Base-by-base conservation (phyloP, 2,888 invertebrate species). In the Anodontia alba region DNA sequence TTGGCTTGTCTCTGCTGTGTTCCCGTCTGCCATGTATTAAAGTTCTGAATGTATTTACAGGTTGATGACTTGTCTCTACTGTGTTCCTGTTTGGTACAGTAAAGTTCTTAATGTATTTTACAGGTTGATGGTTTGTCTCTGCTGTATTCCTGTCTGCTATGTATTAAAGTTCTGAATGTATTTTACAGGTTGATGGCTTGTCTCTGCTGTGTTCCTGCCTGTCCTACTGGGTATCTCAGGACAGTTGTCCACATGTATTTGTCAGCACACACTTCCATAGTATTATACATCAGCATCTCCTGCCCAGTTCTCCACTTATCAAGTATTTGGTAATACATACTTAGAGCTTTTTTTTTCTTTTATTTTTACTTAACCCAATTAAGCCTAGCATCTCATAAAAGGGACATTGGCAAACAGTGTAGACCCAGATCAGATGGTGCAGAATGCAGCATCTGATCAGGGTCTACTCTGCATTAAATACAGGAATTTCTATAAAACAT, bases 261-360 rank as follows among this genome's bases (percentile, higher is more conserved):
- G 95, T 97, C 5, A 96, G 97, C 0, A 98, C 98, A 0, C 98
- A 98, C 94, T 97, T 97, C 91, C 96, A 97, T 88, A 95, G 96
- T 66, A 94, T 97, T 43, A 94, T 95, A 49, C 94, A 96, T 72
- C 89, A 92, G 68, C 88, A 89, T 15, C 95, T 96, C 74, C 94
- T 97, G 10, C 95, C 96, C 0, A 92, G 95, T 49, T 95, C 95
- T 10, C 94, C 95, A 0, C 91, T 95, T 12, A 93, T 96, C 0
- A 94, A 95, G 81, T 95, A 95, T 83, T 94, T 96, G 95, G 96
- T 96, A 87, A 76, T 79, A 12, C 38, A 12, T 8, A 38, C 38
- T n/a, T n/a, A n/a, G n/a, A n/a, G n/a, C n/a, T n/a, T n/a, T n/a
- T n/a, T n/a, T n/a, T n/a, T n/a, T n/a, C n/a, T n/a, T n/a, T n/a